These are phyloP conservation scores for Synanthedon tipuliformis DNA, from an alignment of 2,888 invertebrate genomes.

Conservation along the genomic window DNA sequence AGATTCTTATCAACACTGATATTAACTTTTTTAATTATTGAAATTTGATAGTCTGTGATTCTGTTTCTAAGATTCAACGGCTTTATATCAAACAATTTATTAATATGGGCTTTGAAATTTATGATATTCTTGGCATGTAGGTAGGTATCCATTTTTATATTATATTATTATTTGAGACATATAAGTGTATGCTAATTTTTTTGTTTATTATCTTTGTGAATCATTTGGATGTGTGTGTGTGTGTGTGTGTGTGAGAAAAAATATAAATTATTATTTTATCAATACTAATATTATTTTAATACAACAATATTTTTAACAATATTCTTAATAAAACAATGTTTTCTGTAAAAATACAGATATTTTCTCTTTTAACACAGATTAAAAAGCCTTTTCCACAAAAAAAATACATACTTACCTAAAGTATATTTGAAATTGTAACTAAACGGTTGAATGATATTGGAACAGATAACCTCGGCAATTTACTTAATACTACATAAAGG, in stretches of 20 bases:
- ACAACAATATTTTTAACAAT: too few relatives aligned
- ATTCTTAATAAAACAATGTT: too few relatives aligned
- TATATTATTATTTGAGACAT: neutral
- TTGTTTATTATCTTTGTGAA: too few relatives aligned
- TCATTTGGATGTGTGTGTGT: too few relatives aligned
- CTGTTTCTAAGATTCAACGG: conserved; percentile 11
- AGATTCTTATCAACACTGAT: conserved; percentile 28
- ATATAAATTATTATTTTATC: too few relatives aligned
- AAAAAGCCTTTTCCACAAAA: too few relatives aligned
- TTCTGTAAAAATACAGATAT: too few relatives aligned
- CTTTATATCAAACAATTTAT: conserved; percentile 5
- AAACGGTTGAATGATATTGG: conserved; percentile 19
- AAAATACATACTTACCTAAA: too few relatives aligned
- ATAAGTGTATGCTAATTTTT: neutral
- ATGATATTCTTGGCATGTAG: neutral
- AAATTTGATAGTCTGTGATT: conserved; percentile 26
- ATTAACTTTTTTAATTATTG: conserved; percentile 30
- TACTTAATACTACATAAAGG: conserved; percentile 26
- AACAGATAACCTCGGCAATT: conserved; percentile 42
- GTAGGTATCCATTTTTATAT: neutral
- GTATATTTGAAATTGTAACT: conserved; percentile 11
- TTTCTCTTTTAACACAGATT: too few relatives aligned
- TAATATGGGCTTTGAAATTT: conserved; percentile 1
- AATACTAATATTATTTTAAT: too few relatives aligned
- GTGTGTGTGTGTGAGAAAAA: too few relatives aligned